phyloP scores from a whole-genome alignment of 2,888 invertebrate genomes.

The Apocheima hispidaria region DNA sequence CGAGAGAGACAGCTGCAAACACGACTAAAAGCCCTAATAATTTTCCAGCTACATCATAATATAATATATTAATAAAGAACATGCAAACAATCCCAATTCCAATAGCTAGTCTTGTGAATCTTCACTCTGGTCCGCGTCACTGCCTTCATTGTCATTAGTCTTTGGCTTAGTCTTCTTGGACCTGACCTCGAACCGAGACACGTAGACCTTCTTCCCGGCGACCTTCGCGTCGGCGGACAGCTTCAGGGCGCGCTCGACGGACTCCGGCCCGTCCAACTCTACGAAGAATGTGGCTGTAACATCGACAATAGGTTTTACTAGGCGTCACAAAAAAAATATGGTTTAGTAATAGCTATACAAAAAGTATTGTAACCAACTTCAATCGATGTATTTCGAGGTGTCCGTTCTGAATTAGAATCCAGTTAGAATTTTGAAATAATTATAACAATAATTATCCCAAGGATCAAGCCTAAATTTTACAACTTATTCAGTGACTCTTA shows the following conservation, averaged over 20 bases:
- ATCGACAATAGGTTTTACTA: neutral
- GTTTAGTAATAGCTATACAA: neutral
- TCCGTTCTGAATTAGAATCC: too few relatives aligned
- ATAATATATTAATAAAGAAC: neutral
- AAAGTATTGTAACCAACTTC: neutral
- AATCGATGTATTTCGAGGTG: neutral
- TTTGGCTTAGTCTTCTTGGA: slow-evolving; percentile 42
- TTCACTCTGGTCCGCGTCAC: slow-evolving; percentile 49
- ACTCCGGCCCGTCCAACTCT: slow-evolving; percentile 70
- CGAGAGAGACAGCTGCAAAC: too few relatives aligned
- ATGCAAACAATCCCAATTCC: neutral
- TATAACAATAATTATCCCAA: too few relatives aligned
- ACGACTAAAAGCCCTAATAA: too few relatives aligned
- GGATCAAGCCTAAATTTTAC: too few relatives aligned
- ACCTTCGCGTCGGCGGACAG: slow-evolving; percentile 57
- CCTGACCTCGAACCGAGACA: slow-evolving; percentile 60
- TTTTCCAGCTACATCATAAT: neutral
- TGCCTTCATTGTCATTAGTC: slow-evolving; percentile 41
- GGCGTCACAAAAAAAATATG: too few relatives aligned
- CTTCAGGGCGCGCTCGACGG: slow-evolving; percentile 64
- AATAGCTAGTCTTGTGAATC: slow-evolving; percentile 52
- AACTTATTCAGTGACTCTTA: too few relatives aligned
- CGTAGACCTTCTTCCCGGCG: slow-evolving; percentile 67
- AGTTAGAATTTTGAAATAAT: too few relatives aligned
- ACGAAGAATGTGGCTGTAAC: slow-evolving; percentile 71